Evolutionary conservation across 2,888 invertebrate species (phyloP), one percentile per base, ranked within the genome.

Genomic region (Baccha elongata): DNA sequence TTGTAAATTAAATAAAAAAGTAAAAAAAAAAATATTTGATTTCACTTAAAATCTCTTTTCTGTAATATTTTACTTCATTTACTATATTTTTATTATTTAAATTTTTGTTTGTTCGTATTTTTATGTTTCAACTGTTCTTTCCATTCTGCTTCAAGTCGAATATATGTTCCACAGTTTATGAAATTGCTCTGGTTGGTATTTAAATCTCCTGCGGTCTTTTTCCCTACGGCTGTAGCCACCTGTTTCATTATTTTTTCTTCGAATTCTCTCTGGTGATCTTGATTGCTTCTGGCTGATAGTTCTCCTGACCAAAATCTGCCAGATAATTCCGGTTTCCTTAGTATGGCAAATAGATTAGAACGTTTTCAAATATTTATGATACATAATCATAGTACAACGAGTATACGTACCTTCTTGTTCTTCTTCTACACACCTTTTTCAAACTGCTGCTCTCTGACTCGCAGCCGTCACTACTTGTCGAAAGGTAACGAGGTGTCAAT

Each of bases 201-300:
- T n/a, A 86, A 86, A 50, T 91, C 90, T 13, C 86, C 86, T 10
- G 88, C 89, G 0, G 88, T 89, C 81, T 90, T 90, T 50, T 90
- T 91, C 35, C 87, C 87, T 19, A 91, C 90, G 85, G 89, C 87
- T 19, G 87, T 85, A 37, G 88, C 85, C n/a, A 91, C 89, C 68
- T 91, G 89, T 60, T 94, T 91, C 85, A 95, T 93, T 0, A 94
- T 93, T 84, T 93, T 93, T 91, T 97, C 97, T 89, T 97, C 97
- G 88, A 94, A 94, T 76, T 96, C 94, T 4, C 97, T 91, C 89
- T 97, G 97, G 87, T 96, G 94, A 89, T 97, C 97, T 89, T 97
- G 97, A 91, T 97, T 97, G 87, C 95, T 96, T 85, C 97, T 93
- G 3, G 96, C 95, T 0, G 96, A 95, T 69, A 95, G 91, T 85